These are phyloP conservation scores for Heteractis magnifica DNA, from an alignment of 92 coral and sea anemone species.

Conservation along the genomic window DNA sequence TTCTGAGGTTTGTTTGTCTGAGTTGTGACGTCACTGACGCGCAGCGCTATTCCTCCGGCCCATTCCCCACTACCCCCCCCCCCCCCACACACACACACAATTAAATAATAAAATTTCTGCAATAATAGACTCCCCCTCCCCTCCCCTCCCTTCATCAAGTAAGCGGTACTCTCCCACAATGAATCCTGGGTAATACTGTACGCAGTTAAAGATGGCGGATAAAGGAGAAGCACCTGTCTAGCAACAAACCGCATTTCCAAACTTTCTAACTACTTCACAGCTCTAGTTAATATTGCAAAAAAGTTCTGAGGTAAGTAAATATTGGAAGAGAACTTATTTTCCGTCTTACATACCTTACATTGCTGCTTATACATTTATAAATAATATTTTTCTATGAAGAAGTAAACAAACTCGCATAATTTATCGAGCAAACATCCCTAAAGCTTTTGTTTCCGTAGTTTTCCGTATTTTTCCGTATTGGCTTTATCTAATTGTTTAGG, in stretches of 20 bases:
- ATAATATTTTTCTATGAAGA: background rate
- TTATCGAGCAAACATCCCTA: background rate
- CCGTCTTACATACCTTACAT: background rate
- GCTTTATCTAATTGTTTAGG: background rate
- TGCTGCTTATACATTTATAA: background rate
- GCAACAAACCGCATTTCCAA: slow-evolving; percentile 1
- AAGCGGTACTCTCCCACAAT: background rate
- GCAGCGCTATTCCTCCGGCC: no score
- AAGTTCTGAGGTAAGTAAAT: background rate
- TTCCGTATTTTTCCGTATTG: background rate
- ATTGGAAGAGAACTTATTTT: background rate
- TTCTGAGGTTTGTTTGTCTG: no score
- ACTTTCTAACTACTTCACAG: slow-evolving; percentile 5
- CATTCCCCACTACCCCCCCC: background rate
- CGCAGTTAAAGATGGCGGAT: slow-evolving; percentile 25
- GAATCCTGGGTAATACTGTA: slow-evolving; percentile 16
- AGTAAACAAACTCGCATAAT: background rate
- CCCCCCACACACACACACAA: background rate
- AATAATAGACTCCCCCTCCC: background rate
- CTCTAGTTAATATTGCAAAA: background rate
- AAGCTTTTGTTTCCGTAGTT: background rate
- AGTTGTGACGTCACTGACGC: no score
- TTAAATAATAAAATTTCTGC: no score
- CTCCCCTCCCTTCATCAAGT: background rate
- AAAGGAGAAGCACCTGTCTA: background rate